A percentile compares a stretch with the other conserved stretches of the same genome.
These are phyloP conservation scores for Rhadina sibilatrix DNA, from an alignment of 2,113 vertebrate genomes.

Conservation along the genomic window DNA sequence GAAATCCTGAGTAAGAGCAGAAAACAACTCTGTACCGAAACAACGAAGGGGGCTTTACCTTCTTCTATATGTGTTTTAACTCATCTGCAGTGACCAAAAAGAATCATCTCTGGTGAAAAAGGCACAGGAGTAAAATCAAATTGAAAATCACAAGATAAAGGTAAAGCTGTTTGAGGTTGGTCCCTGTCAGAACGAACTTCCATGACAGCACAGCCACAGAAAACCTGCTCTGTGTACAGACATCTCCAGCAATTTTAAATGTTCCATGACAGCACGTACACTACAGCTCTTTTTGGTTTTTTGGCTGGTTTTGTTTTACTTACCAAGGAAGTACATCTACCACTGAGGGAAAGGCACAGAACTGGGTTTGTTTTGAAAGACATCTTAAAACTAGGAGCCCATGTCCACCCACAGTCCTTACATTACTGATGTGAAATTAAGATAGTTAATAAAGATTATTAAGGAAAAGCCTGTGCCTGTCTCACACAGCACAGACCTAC, in stretches of 20 bases:
- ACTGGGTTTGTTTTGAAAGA: not conserved
- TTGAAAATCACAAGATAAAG: conserved; percentile 21
- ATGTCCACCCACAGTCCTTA: not conserved
- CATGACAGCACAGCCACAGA: not conserved
- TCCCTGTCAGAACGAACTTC: not conserved
- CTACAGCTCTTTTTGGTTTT: not conserved
- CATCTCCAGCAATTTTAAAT: not conserved
- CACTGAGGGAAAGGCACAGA: not conserved
- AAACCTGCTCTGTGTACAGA: not conserved
- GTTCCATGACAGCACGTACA: not conserved
- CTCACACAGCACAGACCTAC: not conserved
- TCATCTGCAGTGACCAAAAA: not conserved
- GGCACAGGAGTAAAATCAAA: not conserved
- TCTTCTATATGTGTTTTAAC: not conserved
- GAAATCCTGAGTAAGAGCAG: not conserved
- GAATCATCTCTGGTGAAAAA: not conserved
- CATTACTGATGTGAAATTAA: not conserved
- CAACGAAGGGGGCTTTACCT: not conserved
- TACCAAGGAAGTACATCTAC: not conserved
- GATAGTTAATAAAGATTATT: not conserved
- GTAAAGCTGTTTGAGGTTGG: not conserved
- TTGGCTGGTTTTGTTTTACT: not conserved
- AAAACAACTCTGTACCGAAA: not conserved
- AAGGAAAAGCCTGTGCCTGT: not conserved
- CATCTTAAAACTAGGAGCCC: not conserved